Conservation (phyloP, 2,797 vertebrate species). For the Selene dorsalis region DNA sequence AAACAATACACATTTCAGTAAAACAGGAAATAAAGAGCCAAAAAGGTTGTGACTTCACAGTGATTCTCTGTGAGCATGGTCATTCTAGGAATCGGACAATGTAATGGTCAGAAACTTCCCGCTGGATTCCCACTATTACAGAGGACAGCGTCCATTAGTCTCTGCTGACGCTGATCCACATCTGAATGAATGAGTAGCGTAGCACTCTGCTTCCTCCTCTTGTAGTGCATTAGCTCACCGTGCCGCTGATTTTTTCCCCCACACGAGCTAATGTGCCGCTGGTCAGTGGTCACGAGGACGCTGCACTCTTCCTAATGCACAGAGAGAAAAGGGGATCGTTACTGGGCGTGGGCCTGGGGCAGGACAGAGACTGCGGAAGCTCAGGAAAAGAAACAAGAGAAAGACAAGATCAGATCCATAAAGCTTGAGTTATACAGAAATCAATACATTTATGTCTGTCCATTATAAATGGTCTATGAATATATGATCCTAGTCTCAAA, state of each 20-base stretch:
- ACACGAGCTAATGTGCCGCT: constrained; percentile 48
- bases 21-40: background rate
- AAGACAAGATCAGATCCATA: background rate
- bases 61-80: background rate
- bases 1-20: background rate
- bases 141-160: constrained; percentile 37
- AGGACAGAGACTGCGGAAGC: background rate
- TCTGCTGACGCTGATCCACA: constrained; percentile 33
- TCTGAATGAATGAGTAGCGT: constrained; percentile 32
- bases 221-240: constrained; percentile 48
- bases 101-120: constrained; percentile 31
- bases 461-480: background rate
- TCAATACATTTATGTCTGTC: background rate
- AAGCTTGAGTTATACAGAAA: background rate
- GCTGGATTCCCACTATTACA: constrained; percentile 19
- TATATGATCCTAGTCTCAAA: background rate
- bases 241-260: constrained; percentile 34
- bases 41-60: background rate
- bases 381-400: background rate
- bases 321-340: constrained; percentile 46
- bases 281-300: constrained; percentile 37
- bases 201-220: constrained; percentile 39
- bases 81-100: background rate
- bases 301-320: constrained; percentile 56
- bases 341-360: constrained; percentile 22